phyloP scores from a whole-genome alignment of 2,888 invertebrate genomes.

The Drosophila bunnanda region DNA sequence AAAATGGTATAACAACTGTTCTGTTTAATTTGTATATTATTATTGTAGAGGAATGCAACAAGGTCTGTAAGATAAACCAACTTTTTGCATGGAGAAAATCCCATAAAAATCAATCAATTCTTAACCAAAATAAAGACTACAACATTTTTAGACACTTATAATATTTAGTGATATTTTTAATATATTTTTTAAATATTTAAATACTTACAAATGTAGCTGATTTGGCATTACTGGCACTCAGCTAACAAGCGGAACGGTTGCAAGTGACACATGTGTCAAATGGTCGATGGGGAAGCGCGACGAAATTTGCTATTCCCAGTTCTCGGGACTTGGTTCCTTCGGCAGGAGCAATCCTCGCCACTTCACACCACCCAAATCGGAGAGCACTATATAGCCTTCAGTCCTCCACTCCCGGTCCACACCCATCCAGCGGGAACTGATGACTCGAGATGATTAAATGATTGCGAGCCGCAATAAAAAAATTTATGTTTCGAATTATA shows the following conservation, averaged over 20 bases:
- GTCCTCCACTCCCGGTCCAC: not conserved
- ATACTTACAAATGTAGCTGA: not conserved
- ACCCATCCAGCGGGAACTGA: constrained; percentile 50
- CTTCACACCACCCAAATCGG: constrained; percentile 14
- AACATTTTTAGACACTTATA: not conserved
- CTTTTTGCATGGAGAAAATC: too few relatives aligned
- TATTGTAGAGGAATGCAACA: not conserved
- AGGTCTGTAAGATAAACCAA: too few relatives aligned
- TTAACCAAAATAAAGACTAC: not conserved
- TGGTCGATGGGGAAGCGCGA: constrained; percentile 63
- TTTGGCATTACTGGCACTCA: constrained; percentile 34
- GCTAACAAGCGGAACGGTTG: constrained; percentile 60
- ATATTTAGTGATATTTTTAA: not conserved
- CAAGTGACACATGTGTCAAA: constrained; percentile 81
- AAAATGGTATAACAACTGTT: too few relatives aligned
- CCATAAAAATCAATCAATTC: not conserved
- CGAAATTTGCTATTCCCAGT: constrained; percentile 54
- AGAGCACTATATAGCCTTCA: constrained; percentile 3
- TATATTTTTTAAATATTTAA: not conserved
- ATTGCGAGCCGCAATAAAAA: constrained; percentile 74
- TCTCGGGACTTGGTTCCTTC: constrained; percentile 16
- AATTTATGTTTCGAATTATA: constrained; percentile 76
- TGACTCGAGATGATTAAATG: constrained; percentile 81
- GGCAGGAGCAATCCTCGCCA: constrained; percentile 12
- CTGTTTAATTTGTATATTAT: too few relatives aligned